Percentiles rank a stretch among this genome's conserved stretches.
phyloP scores from a whole-genome alignment of 2,888 invertebrate genomes.

The Pristionchus entomophagus region DNA sequence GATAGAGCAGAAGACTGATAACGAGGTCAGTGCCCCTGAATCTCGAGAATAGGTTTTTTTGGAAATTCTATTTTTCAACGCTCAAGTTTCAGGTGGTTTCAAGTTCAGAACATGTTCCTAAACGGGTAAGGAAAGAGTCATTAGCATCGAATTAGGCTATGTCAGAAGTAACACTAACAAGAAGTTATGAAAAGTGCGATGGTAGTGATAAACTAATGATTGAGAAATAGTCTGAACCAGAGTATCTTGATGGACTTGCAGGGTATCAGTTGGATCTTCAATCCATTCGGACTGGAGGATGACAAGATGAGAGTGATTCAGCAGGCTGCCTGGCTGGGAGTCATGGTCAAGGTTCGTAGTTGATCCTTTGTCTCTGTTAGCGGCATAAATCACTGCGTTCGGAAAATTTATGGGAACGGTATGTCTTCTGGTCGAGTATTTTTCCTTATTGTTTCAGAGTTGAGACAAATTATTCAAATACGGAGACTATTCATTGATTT shows the following conservation, averaged over 20 bases:
- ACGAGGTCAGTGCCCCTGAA: slow-evolving; percentile 49
- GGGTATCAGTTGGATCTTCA: slow-evolving; percentile 63
- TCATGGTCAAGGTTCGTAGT: slow-evolving; percentile 59
- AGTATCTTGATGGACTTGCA: background rate
- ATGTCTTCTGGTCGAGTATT: background rate
- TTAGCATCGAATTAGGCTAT: no score
- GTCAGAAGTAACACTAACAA: no score
- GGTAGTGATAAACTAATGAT: no score
- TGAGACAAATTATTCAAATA: background rate
- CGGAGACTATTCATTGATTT: background rate
- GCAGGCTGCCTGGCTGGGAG: slow-evolving; percentile 64
- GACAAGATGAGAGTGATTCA: slow-evolving; percentile 56
- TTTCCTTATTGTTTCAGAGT: background rate
- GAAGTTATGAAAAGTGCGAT: no score
- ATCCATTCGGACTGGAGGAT: slow-evolving; percentile 62
- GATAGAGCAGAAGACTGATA: slow-evolving; percentile 21
- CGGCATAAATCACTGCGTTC: no score
- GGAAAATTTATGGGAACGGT: no score
- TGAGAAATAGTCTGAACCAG: no score
- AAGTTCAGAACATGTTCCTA: background rate
- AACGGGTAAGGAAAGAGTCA: background rate
- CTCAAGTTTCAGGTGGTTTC: background rate
- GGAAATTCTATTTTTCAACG: background rate
- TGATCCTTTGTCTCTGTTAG: background rate
- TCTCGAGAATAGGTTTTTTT: background rate